Evolutionary conservation across 1,140 invertebrate genomes (phyloP), one percentile per base, ranked within the genome.

Genomic region (Camponotus floridanus): DNA sequence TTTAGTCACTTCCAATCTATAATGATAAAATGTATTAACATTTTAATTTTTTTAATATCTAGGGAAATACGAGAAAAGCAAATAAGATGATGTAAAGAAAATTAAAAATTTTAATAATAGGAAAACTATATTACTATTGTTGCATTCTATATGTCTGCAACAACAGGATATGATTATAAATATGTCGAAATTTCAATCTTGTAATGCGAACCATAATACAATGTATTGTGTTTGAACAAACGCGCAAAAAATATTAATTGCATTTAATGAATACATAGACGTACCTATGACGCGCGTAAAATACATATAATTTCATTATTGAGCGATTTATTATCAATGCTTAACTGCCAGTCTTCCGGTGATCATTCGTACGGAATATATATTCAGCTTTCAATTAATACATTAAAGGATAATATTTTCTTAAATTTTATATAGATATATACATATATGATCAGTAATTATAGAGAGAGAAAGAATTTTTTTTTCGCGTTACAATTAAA

Each of bases 181-280:
- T 62, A 70, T 65, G n/a, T 3, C 13, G 68, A 42, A 64, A 36
- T 68, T 33, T 33, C 21, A 21, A 21, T 59, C 26, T 67, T 76
- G 33, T 84, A 42, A 86, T n/a, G 18, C n/a, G 48, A 45, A n/a
- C 31, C 18, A 55, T 78, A 87, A 85, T 51, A 18, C 61, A 33
- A 55, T 36, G 11, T 48, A 88, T 81, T 86, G 51, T 85, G 57
- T 83, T 36, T 26, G 11, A 13, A 7, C 42, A 86, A 86, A 86
- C 78, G 81, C 26, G 36, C 5, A 1, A 45, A 39, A 87, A 83
- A 80, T 89, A 55, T 18, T 67, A 88, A 59, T 80, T 33, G n/a
- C 1, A 9, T 33, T n/a, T 67, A 80, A 90, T 76, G 31, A 70
- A 33, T 1, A 9, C 2, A 61, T 3, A 55, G 9, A 33, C 33